Base-by-base conservation (phyloP, 2,113 vertebrate genomes). In the Varanus salvator region DNA sequence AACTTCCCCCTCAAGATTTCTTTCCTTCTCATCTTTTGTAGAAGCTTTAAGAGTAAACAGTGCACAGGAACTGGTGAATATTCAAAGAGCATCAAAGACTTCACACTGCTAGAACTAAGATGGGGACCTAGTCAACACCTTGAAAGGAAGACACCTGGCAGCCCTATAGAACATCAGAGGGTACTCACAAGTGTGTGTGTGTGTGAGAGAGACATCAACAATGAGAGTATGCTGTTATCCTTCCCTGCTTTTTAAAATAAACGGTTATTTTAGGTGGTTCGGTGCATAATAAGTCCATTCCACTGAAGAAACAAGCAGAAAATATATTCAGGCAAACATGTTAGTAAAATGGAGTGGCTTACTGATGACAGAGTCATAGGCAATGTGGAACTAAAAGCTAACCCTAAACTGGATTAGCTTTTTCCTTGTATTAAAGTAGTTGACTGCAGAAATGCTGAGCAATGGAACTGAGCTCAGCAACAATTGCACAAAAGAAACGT, bases 271-370 rank as follows among this genome's bases (percentile, higher is more conserved):
- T 64, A 38, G 29, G 48, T 25, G 9, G 52, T 44, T 78, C 80
- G 8, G 31, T 72, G 31, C 66, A 57, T 5, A 34, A 25, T 31
- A 66, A 84, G 8, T 21, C 38, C 14, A 34, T 76, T 57, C 38
- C 38, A 50, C 29, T 31, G 31, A 89, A 68, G 12, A 68, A 34
- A 52, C 27, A 66, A 85, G 3, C 71, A 94, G 91, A 19, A 21
- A 88, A 89, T 81, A 66, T 66, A 90, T 88, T 81, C 57, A 91
- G 80, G 29, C 15, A 71, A 54, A 31, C 64, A 60, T 38, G 25
- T 82, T 72, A 88, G 72, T 90, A 72, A 90, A 90, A 31, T 78
- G n/a, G 6, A 95, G 57, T 60, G 34, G 89, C 27, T 90, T 90
- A 82, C 57, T 86, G 54, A 76, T 90, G 88, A 66, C 44, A 82